Conservation (phyloP, 2,797 vertebrate genomes). For the Myripristis murdjan region DNA sequence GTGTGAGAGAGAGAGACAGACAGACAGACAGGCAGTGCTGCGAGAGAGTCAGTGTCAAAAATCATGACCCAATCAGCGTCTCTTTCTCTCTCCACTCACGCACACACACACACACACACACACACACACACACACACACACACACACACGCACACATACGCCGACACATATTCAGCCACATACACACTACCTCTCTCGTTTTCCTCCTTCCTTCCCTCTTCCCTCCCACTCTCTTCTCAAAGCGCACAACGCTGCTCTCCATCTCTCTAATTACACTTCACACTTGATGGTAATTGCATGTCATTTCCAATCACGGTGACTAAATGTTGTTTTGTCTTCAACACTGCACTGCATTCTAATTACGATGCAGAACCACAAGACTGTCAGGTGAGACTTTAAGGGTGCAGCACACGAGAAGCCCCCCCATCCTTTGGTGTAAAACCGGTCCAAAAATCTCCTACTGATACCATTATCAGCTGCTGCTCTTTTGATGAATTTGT, state of each 20-base stretch:
- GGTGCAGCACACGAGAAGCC: not conserved
- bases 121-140: not conserved
- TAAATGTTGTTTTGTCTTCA: slow-evolving; percentile 63
- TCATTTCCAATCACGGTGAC: slow-evolving; percentile 74
- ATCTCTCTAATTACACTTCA: slow-evolving; percentile 70
- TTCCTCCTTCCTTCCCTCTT: slow-evolving; percentile 15
- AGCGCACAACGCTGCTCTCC: slow-evolving; percentile 44
- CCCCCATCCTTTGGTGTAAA: not conserved
- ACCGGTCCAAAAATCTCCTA: not conserved
- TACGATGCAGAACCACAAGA: slow-evolving; percentile 21
- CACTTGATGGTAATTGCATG: slow-evolving; percentile 79
- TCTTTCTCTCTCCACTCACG: not conserved
- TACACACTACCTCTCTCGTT: not conserved
- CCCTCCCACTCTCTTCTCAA: slow-evolving; percentile 11
- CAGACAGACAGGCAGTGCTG: not conserved
- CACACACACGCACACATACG: not conserved
- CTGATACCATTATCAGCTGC: not conserved
- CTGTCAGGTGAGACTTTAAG: slow-evolving; percentile 17
- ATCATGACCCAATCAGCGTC: slow-evolving; percentile 6
- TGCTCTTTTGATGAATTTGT: too few relatives aligned
- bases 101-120: not conserved
- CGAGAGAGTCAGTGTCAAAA: slow-evolving; percentile 19
- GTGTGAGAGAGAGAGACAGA: slow-evolving; percentile 18
- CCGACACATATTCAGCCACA: not conserved
- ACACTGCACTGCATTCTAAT: slow-evolving; percentile 45